Percentiles rank a stretch among this genome's conserved stretches.
phyloP scores from a whole-genome alignment of 37 sponge, comb jelly and placozoan species.

The Geodia barretti region DNA sequence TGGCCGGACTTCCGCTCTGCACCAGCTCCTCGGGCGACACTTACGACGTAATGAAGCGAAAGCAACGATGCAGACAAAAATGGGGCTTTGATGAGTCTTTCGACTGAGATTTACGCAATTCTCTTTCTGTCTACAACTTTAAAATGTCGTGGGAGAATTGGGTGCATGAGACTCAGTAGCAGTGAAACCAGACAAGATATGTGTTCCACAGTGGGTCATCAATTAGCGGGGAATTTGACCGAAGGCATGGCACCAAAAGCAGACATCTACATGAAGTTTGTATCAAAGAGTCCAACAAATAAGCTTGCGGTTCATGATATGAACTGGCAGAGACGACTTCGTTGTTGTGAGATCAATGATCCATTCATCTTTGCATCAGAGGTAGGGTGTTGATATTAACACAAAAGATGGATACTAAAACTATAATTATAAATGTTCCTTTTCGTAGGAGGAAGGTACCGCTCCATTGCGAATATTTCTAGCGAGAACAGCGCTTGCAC shows the following conservation, averaged over 20 bases:
- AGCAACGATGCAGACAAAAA: background rate
- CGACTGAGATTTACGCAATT: conserved; percentile 1
- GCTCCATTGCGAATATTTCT: background rate
- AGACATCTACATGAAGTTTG: conserved; percentile 29
- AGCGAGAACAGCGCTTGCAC: background rate
- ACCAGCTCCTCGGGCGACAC: conserved; percentile 2
- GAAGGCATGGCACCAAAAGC: background rate
- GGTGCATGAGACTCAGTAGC: conserved; percentile 5
- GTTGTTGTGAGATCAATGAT: conserved; percentile 30
- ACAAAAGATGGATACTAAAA: background rate
- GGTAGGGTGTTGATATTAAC: conserved; percentile 4
- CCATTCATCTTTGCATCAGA: conserved; percentile 7
- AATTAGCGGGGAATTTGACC: background rate
- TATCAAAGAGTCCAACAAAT: conserved; percentile 3
- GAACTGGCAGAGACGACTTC: background rate
- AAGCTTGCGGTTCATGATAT: background rate
- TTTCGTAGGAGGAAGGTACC: conserved; percentile 12
- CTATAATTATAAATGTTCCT: background rate
- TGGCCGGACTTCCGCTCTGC: conserved; percentile 14
- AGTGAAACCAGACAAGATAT: background rate
- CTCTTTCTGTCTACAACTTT: conserved; percentile 20
- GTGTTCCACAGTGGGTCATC: conserved; percentile 30
- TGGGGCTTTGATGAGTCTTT: background rate
- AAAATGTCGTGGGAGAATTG: conserved; percentile 7
- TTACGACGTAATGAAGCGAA: conserved; percentile 19